A percentile compares a stretch with the other conserved stretches of the same genome.
These are phyloP conservation scores for Shargacucullia verbasci DNA, from an alignment of 2,888 invertebrate genomes.

Conservation along the genomic window DNA sequence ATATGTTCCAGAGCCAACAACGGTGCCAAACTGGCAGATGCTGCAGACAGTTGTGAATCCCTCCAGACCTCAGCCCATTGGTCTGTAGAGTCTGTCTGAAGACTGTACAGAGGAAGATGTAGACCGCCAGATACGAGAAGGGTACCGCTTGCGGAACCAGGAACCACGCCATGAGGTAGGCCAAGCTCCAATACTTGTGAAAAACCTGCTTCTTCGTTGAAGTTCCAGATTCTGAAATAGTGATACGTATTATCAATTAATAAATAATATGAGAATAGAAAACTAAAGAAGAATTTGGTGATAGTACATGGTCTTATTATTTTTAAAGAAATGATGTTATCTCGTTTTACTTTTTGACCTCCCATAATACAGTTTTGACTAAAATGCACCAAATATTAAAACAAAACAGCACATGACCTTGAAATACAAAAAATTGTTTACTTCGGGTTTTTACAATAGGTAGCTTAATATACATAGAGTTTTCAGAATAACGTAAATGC, in stretches of 20 bases:
- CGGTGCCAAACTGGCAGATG: slow-evolving; percentile 89
- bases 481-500: no score
- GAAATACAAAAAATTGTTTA: no score
- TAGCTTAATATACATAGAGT: no score
- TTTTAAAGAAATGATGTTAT: no score
- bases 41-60: slow-evolving; percentile 85
- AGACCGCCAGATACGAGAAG: slow-evolving; percentile 90
- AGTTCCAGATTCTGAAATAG: slow-evolving; percentile 91
- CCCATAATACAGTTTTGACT: no score
- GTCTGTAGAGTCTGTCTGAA: slow-evolving; percentile 76
- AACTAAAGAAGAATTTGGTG: no score
- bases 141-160: slow-evolving; percentile 90
- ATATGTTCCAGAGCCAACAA: slow-evolving; percentile 88
- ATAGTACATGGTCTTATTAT: no score
- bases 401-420: no score
- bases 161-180: slow-evolving; percentile 90
- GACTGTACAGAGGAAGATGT: slow-evolving; percentile 86
- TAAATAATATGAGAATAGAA: no score
- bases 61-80: slow-evolving; percentile 84
- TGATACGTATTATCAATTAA: not conserved
- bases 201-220: slow-evolving; percentile 92
- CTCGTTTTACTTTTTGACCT: no score
- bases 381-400: no score
- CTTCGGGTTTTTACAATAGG: no score
- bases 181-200: slow-evolving; percentile 91